phyloP scores from a whole-genome alignment of 2,797 vertebrate genomes.

The Xerus rutilus region DNA sequence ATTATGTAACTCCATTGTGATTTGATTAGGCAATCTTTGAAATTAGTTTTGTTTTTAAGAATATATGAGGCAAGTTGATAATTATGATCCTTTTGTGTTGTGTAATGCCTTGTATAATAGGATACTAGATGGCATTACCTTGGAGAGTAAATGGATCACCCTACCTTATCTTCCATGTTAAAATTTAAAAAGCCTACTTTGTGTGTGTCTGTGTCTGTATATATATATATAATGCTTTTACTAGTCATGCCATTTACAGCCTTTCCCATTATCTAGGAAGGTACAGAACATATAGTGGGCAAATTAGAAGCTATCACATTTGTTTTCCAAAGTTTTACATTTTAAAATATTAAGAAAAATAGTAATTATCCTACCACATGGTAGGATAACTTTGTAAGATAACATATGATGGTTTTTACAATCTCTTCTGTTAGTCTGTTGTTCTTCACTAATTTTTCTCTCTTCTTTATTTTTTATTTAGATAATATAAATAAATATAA shows the following conservation, averaged over 20 bases:
- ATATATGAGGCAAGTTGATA: constrained; percentile 41
- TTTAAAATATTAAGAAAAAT: constrained; percentile 45
- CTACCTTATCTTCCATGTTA: constrained; percentile 72
- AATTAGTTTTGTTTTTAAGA: constrained; percentile 38
- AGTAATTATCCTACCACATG: neutral
- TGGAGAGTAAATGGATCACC: neutral
- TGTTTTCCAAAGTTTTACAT: constrained; percentile 46
- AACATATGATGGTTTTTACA: neutral
- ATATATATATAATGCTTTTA: constrained; percentile 4
- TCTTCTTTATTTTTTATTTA: neutral
- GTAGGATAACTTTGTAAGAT: neutral
- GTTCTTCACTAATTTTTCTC: neutral
- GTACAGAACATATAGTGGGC: neutral
- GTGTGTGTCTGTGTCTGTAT: neutral
- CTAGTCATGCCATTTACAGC: neutral
- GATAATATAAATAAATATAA: neutral
- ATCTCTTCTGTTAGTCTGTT: neutral
- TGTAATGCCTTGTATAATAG: neutral
- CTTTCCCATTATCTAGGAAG: constrained; percentile 7
- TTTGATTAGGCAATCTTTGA: constrained; percentile 82
- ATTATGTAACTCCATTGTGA: constrained; percentile 74
- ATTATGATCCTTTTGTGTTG: neutral
- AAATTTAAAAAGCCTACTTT: neutral
- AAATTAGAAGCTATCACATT: neutral
- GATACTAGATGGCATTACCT: neutral